Evolutionary conservation across 2,888 invertebrate genomes (phyloP), one percentile per base, ranked within the genome.

Genomic region (Hermaeophaga mercurialis): DNA sequence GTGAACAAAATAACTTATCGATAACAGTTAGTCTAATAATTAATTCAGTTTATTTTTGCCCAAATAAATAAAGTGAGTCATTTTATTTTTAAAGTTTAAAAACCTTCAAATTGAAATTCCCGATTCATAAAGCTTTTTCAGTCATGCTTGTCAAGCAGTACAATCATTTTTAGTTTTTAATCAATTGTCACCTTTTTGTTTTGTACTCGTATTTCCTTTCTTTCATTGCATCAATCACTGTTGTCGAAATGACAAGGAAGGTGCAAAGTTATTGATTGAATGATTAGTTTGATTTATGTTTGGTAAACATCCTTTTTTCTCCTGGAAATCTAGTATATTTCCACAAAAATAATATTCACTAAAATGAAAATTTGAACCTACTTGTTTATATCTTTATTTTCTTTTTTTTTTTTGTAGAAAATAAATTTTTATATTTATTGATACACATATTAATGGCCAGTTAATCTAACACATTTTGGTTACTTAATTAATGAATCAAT

Each of bases 41-140:
- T n/a, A n/a, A n/a, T n/a, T n/a, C n/a, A n/a, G n/a, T n/a, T n/a
- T n/a, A n/a, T n/a, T n/a, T n/a, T n/a, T n/a, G n/a, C n/a, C n/a
- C n/a, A n/a, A n/a, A n/a, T n/a, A n/a, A n/a, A n/a, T n/a, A 36
- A 36, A 36, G 4, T 34, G 34, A 11, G 9, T 11, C 1, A 36
- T 36, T 11, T 17, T 47, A 12, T 22, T 26, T 12, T 26, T 24
- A 8, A 43, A 8, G 11, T 31, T n/a, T n/a, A n/a, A n/a, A 38
- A 44, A 52, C 52, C 52, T 52, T 52, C 52, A 52, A 52, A 52
- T 38, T 44, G 52, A 52, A 52, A 12, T 28, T 11, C 11, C 24
- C 24, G 15, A 14, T 15, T 43, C 52, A 52, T 52, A 4, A 31
- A 34, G 33, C 24, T 52, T 33, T 43, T 17, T 44, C 33, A 48